Evolutionary conservation across 1,140 invertebrate genomes (phyloP), one percentile per base, ranked within the genome.

Genomic region (Bactericera cockerelli): DNA sequence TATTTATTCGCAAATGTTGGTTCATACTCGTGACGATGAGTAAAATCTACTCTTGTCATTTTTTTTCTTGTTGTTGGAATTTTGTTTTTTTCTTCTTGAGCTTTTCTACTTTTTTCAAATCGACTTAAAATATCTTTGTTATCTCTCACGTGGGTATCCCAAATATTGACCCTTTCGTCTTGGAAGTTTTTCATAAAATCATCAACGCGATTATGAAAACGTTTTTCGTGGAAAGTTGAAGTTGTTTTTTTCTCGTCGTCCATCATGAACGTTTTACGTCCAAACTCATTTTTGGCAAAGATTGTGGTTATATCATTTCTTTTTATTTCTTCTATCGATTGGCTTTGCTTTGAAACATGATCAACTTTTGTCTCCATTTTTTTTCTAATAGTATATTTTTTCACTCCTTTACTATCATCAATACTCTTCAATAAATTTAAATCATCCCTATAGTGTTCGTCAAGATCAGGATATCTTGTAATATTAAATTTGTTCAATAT

Each of bases 51-150:
- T 13, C 28, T 4, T 31, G 28, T 19, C 19, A 4, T 49, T 49
- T 6, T 49, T 49, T n/a, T 4, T 22, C 42, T 49, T 22, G 42
- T 49, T 4, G 42, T 6, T n/a, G 42, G 22, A 4, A 49, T 8
- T 49, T 49, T 49, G n/a, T 19, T 49, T 49, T 8, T 16, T 49
- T 49, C 42, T n/a, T 49, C 42, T 16, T 49, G 42, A 4, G n/a
- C 42, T 49, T 49, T 49, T 49, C 42, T 49, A 19, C 42, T 49
- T 49, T 49, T 49, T 49, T 49, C 42, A 49, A 49, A 49, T 10
- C 22, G n/a, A 8, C n/a, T 49, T 22, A 49, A n/a, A 49, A 49
- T 49, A 49, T 16, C 22, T n/a, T 49, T n/a, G 8, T 49, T 49
- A 49, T 49, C 42, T 49, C 22, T 6, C 4, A 49, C n/a, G 19